Base-by-base conservation (phyloP, 2,113 vertebrate genomes). In the Grammomys dolichurus region DNA sequence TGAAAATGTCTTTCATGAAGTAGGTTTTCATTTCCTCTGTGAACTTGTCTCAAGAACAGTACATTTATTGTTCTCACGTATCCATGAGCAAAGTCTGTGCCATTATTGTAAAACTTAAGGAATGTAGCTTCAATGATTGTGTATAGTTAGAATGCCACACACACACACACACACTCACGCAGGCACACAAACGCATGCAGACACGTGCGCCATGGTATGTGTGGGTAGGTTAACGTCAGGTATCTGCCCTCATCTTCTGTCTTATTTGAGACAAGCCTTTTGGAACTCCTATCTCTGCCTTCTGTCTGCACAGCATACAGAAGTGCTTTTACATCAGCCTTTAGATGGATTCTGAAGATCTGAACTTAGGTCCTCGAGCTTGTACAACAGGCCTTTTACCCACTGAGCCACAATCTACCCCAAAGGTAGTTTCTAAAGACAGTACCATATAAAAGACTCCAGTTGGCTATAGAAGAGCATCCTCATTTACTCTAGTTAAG, bases 91-190 rank as follows among this genome's bases (percentile, higher is more conserved):
- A 96, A 89, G 81, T 7, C 51, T 87, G 40, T 46, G 82, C 65
- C 51, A 73, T 87, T 60, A 63, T 96, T 87, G 86, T 19, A 19
- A 88, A 95, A 78, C 72, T 93, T 12, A 87, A 77, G n/a, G 77
- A 85, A 58, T 89, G 4, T 22, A 81, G 10, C 43, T 95, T 90
- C 63, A 89, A 22, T n/a, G 20, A 78, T 73, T 36, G 16, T 81
- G 1, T 9, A 40, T 60, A 67, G 54, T 94, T 86, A 86, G 28
- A 92, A 65, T 51, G 9, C 10, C 10, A 8, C 48, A 51, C 48
- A 51, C 48, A 51, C 48, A 48, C 48, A 48, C 48, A 48, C 48
- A 48, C 48, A 51, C 48, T 8, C 48, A 51, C 48, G 9, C 48
- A 51, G 7, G 9, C 48, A 51, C 48, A 51, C 48, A 51, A 7